Evolutionary conservation across 2,888 invertebrate species (phyloP).

Genomic region (Acholoe squamosa): DNA sequence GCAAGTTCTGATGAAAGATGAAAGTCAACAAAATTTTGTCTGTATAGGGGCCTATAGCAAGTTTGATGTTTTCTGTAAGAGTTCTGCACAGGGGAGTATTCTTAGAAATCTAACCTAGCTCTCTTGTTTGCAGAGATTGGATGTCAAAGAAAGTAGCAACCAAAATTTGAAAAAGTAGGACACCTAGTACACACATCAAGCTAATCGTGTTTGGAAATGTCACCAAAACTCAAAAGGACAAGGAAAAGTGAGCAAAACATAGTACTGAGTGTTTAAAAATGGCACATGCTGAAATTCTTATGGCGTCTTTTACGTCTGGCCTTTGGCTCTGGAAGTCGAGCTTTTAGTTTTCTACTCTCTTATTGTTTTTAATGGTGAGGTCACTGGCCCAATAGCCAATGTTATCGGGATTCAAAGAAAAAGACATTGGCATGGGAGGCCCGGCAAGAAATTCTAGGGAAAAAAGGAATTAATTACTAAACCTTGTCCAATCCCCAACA

Average conservation of each 20-base stretch:
- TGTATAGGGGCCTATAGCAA: too few relatives aligned
- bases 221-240: constrained; percentile 36
- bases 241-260: constrained; percentile 33
- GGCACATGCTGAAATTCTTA: constrained; percentile 14
- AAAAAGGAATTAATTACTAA: not conserved
- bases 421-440: not conserved
- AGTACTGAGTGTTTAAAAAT: constrained; percentile 20
- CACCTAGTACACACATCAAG: not conserved
- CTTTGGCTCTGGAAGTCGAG: not conserved
- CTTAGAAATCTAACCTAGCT: too few relatives aligned
- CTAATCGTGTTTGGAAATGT: not conserved
- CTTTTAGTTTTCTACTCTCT: not conserved
- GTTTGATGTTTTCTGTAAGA: too few relatives aligned
- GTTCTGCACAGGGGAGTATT: too few relatives aligned
- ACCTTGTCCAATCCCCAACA: not conserved
- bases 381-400: not conserved
- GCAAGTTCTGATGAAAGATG: too few relatives aligned
- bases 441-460: not conserved
- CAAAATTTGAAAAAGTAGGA: not conserved
- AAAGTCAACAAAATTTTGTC: too few relatives aligned
- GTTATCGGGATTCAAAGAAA: not conserved
- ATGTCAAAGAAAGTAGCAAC: not conserved
- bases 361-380: not conserved
- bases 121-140: not conserved
- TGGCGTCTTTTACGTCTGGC: constrained; percentile 37